Conservation (phyloP, 2,113 vertebrate species). For the Paedocypris sp. region DNA sequence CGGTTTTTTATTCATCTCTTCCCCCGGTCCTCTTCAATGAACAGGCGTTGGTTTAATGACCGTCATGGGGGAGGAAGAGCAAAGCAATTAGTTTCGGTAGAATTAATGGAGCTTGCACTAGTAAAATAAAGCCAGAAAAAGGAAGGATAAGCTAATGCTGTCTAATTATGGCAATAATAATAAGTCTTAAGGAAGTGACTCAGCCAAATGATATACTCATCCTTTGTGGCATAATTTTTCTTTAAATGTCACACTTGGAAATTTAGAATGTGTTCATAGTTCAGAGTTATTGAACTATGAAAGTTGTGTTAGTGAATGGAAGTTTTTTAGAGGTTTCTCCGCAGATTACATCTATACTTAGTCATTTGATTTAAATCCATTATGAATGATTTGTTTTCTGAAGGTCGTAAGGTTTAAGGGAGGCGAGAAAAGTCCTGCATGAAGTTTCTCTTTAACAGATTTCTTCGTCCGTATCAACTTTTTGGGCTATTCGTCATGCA, state of each 20-base stretch:
- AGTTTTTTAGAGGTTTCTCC: neutral
- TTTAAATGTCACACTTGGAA: slow-evolving; percentile 10
- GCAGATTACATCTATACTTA: neutral
- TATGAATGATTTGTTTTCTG: neutral
- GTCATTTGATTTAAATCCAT: neutral
- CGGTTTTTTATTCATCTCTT: slow-evolving; percentile 4
- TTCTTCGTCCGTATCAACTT: no score
- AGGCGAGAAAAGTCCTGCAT: neutral
- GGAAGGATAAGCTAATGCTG: slow-evolving; percentile 2
- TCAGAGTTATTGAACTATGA: neutral
- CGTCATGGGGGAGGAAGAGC: neutral
- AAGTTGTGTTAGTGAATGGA: no score
- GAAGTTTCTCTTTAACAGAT: no score
- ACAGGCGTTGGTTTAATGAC: neutral
- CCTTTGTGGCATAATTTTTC: neutral
- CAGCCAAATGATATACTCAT: slow-evolving; percentile 9
- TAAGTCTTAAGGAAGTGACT: slow-evolving; percentile 19
- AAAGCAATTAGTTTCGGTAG: slow-evolving; percentile 17
- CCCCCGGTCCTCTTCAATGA: no score
- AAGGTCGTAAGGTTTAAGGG: neutral
- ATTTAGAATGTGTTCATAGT: neutral
- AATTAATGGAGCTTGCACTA: slow-evolving; percentile 16
- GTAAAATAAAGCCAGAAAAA: neutral
- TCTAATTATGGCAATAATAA: slow-evolving; percentile 22
- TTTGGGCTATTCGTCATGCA: no score